phyloP scores from a whole-genome alignment of 1,140 invertebrate genomes.

The Pseudachorutes palmiensis region DNA sequence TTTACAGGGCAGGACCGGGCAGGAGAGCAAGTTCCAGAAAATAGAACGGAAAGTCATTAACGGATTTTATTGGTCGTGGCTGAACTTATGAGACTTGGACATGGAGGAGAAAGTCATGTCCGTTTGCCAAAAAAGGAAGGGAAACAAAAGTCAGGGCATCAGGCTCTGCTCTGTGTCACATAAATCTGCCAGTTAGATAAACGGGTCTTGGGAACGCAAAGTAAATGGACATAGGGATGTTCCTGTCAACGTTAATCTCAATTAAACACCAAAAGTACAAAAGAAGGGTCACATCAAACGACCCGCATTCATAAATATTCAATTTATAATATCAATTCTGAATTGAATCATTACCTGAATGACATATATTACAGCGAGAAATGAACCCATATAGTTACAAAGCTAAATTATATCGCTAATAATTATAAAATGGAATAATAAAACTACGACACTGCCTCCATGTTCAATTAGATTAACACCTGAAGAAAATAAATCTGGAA shows the following conservation, averaged over 20 bases:
- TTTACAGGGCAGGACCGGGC: no score
- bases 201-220: background rate
- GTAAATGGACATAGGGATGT: background rate
- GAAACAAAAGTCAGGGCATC: background rate
- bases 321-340: no score
- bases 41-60: background rate
- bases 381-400: no score
- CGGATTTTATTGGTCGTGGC: background rate
- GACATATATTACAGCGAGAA: no score
- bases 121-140: background rate
- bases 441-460: no score
- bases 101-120: background rate
- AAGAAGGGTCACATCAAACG: background rate
- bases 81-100: background rate
- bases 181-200: background rate
- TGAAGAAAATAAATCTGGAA: no score
- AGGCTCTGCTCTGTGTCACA: background rate
- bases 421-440: no score
- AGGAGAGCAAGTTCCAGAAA: no score
- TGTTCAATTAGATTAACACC: no score
- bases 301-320: constrained; percentile 2
- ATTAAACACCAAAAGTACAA: background rate
- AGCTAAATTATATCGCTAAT: no score
- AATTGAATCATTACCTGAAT: no score
- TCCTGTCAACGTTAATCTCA: background rate